These are phyloP conservation scores for Loxodonta africana DNA, from an alignment of 2,113 vertebrate species.

Conservation along the genomic window DNA sequence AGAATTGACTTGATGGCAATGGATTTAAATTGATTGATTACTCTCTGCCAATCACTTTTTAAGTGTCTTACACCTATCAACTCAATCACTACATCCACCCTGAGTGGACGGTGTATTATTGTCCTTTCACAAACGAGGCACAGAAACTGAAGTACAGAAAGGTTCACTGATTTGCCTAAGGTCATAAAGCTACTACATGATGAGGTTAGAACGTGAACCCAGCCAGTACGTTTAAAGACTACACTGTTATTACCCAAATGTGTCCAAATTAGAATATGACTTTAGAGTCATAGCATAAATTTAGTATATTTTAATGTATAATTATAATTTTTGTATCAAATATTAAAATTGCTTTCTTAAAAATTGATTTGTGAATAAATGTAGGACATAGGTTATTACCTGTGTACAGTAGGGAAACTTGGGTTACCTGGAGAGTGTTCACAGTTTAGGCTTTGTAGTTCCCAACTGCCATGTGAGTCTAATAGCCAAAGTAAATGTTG, in stretches of 20 bases:
- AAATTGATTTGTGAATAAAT: background rate
- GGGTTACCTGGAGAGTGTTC: background rate
- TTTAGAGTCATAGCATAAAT: background rate
- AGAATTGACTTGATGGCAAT: too few species aligned
- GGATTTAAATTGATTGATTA: background rate
- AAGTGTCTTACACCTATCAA: background rate
- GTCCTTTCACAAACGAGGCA: background rate
- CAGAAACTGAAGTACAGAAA: background rate
- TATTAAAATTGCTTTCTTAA: constrained; percentile 7
- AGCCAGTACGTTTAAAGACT: background rate
- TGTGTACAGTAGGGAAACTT: background rate
- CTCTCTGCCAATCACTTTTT: background rate
- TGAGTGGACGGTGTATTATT: background rate
- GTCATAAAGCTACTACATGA: background rate
- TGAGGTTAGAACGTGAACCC: background rate
- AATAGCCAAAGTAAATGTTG: background rate
- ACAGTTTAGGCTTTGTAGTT: background rate
- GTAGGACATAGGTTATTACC: background rate
- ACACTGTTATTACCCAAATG: background rate
- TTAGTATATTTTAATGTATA: background rate
- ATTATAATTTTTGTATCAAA: background rate
- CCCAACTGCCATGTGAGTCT: background rate
- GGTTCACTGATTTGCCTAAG: background rate
- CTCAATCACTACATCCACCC: background rate
- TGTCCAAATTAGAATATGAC: background rate